Conservation (phyloP, 2,113 vertebrate species). For the Pampusana beccarii region DNA sequence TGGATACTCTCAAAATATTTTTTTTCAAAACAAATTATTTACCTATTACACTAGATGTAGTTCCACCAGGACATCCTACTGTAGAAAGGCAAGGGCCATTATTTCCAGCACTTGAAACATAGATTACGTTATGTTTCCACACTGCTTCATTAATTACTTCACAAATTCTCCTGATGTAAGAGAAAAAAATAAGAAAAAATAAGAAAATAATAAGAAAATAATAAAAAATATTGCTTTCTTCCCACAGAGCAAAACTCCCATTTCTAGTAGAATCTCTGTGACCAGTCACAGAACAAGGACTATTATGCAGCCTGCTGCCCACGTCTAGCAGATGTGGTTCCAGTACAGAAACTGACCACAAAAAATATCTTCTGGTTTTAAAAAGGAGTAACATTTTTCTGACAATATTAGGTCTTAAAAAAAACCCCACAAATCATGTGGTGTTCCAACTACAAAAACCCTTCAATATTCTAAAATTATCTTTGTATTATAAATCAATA, state of each 20-base stretch:
- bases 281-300: background rate
- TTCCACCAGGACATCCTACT: constrained; percentile 96
- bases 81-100: constrained; percentile 97
- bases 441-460: background rate
- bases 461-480: background rate
- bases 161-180: constrained; percentile 90
- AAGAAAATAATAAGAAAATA: too few species aligned
- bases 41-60: constrained; percentile 95
- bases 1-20: rapidly evolving
- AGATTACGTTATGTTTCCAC: constrained; percentile 96
- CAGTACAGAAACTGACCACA: background rate
- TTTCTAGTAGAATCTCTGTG: background rate
- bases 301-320: background rate
- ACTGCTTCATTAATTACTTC: constrained; percentile 97
- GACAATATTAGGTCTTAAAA: background rate
- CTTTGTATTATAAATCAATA: background rate
- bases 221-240: background rate
- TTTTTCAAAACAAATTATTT: background rate
- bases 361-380: background rate
- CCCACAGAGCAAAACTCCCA: background rate
- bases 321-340: background rate
- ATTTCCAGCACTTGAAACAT: constrained; percentile 97
- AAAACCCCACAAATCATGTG: background rate
- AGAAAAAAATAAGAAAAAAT: too few species aligned
- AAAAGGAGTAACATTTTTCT: background rate